Evolutionary conservation across 1,140 invertebrate genomes (phyloP).

Genomic region (Trichomalopsis sarcophagae): DNA sequence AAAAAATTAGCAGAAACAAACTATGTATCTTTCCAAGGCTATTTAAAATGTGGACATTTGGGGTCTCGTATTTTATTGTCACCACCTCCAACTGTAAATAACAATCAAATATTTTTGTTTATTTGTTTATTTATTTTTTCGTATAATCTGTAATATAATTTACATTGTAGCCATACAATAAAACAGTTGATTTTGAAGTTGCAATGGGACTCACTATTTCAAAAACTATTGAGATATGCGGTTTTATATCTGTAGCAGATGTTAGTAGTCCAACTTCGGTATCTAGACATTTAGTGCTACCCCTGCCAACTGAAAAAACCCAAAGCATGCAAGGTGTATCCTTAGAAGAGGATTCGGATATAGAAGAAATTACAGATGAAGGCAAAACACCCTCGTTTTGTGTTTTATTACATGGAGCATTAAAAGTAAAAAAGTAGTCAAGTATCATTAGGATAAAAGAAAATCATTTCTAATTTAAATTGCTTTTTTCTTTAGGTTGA

Average conservation of each 20-base stretch:
- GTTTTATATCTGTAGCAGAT: slow-evolving; percentile 88
- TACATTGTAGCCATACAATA: slow-evolving; percentile 76
- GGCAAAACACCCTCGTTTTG: slow-evolving; percentile 92
- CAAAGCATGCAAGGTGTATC: slow-evolving; percentile 76
- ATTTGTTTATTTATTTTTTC: background rate
- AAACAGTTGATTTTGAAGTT: slow-evolving; percentile 81
- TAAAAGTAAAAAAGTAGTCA: slow-evolving; percentile 82
- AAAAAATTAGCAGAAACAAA: slow-evolving; percentile 85
- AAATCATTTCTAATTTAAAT: slow-evolving; percentile 32
- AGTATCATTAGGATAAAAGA: background rate
- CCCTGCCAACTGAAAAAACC: slow-evolving; percentile 77
- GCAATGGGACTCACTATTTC: slow-evolving; percentile 77
- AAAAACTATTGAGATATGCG: slow-evolving; percentile 85
- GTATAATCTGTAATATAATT: background rate
- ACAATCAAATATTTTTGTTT: slow-evolving; percentile 30
- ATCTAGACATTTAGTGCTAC: slow-evolving; percentile 92
- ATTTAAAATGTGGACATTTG: slow-evolving; percentile 85
- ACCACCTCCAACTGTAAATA: slow-evolving; percentile 82
- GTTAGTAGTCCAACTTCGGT: slow-evolving; percentile 95
- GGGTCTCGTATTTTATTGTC: slow-evolving; percentile 84
- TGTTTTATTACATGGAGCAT: slow-evolving; percentile 93
- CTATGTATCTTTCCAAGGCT: slow-evolving; percentile 86
- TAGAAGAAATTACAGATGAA: slow-evolving; percentile 82
- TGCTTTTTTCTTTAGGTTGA: slow-evolving; percentile 78
- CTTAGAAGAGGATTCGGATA: slow-evolving; percentile 77